Percentiles rank a stretch among this genome's conserved stretches.
These are phyloP conservation scores for Chrysogorgia sp. DNA, from an alignment of 92 coral and sea anemone species.

Conservation along the genomic window DNA sequence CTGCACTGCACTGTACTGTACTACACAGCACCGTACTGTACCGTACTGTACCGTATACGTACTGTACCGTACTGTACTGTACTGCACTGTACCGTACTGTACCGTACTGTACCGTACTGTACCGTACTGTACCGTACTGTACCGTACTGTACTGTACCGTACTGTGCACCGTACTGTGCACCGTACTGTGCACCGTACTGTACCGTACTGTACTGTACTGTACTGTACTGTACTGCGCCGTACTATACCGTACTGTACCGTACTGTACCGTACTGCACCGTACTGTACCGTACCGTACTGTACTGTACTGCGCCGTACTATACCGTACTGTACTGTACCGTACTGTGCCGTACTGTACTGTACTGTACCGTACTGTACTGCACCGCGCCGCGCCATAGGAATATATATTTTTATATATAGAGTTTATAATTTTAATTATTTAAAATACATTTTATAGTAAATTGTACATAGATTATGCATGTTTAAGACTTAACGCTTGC, in stretches of 20 bases:
- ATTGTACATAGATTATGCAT: too few species aligned
- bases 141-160: conserved; percentile 1
- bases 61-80: conserved; percentile 1
- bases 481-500: too few species aligned
- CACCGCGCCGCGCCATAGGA: background rate
- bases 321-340: background rate
- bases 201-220: background rate
- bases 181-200: too few species aligned
- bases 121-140: background rate
- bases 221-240: background rate
- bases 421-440: too few species aligned
- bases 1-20: too few species aligned
- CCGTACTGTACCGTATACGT: background rate
- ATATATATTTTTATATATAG: too few species aligned
- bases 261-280: background rate
- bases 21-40: too few species aligned
- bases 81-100: background rate
- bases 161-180: too few species aligned
- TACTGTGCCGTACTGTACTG: background rate
- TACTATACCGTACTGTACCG: background rate
- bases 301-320: background rate
- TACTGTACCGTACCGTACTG: background rate
- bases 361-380: background rate
- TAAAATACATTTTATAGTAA: too few species aligned
- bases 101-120: background rate